These are phyloP conservation scores for Omphaloscelis lunosa DNA, from an alignment of 2,888 invertebrate genomes.

Conservation along the genomic window DNA sequence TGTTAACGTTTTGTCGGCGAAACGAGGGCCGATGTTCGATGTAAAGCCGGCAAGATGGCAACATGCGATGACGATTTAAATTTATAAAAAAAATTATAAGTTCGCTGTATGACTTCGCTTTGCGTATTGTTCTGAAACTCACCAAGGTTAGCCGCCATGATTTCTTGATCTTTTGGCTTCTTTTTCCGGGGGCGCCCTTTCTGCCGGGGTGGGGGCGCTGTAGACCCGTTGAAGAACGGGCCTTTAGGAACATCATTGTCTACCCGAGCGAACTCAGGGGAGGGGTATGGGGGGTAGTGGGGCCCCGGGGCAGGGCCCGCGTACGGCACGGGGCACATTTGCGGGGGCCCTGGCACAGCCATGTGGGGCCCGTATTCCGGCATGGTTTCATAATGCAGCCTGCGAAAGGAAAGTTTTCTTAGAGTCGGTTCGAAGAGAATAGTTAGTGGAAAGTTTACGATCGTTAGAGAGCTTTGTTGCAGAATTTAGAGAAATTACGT, in stretches of 20 bases:
- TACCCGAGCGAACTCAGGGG: conserved; percentile 90
- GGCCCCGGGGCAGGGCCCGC: conserved; percentile 85
- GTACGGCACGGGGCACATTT: conserved; percentile 91
- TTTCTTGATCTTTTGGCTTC: conserved; percentile 97
- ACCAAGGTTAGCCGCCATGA: conserved; percentile 96
- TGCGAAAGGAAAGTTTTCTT: conserved; percentile 64
- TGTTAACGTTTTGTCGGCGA: conserved; percentile 88
- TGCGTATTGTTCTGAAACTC: conserved; percentile 80
- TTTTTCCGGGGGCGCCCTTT: conserved; percentile 98
- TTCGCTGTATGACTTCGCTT: conserved; percentile 68
- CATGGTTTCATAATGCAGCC: conserved; percentile 89
- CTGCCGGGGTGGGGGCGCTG: conserved; percentile 93
- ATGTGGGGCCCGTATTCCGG: conserved; percentile 90
- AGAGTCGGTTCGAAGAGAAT: background rate
- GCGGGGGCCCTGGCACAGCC: conserved; percentile 91
- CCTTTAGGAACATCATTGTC: conserved; percentile 88
- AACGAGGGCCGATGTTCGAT: conserved; percentile 77
- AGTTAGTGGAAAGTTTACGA: conserved; percentile 3
- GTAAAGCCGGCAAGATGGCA: conserved; percentile 75
- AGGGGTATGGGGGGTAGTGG: conserved; percentile 91
- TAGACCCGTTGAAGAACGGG: conserved; percentile 90
- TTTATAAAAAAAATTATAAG: conserved; percentile 62
- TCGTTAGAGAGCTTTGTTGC: background rate
- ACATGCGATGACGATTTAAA: conserved; percentile 64
- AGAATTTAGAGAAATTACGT: background rate